Evolutionary conservation across 2,888 invertebrate species (phyloP), one percentile per base, ranked within the genome.

Genomic region (Hedychridium roseum): DNA sequence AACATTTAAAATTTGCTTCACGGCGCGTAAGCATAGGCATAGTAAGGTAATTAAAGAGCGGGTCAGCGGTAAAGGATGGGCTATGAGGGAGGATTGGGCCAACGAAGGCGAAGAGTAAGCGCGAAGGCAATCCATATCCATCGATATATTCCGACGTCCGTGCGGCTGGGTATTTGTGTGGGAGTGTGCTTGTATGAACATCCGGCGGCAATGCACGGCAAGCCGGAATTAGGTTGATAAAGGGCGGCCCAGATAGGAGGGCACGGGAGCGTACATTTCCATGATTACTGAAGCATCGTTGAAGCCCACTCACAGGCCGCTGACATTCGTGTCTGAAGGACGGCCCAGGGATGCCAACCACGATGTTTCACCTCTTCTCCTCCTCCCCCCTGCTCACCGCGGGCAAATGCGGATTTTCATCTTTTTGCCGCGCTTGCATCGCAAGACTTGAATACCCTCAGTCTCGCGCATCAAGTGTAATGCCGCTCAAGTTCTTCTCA

Each of bases 201-300:
- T n/a, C n/a, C n/a, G n/a, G 3, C 3, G 17, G n/a, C 12, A n/a
- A n/a, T n/a, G 17, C 44, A 21, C 43, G 34, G 12, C n/a, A 37
- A 46, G 16, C 11, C 27, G 5, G 26, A 50, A 55, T 59, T 44
- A 38, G 31, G 39, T 51, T 49, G 42, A 55, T 59, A 44, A 59
- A 49, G 43, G 35, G 39, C 30, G 27, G 11, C 17, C 9, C 18
- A 14, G n/a, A 9, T 15, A n/a, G 7, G 23, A 15, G n/a, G 15
- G 11, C 48, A 28, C 5, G 21, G 31, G 16, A 26, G 11, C 40
- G 17, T 51, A 27, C 42, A 52, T 59, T 49, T 35, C 40, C 30
- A 12, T 45, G 42, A 59, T 59, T 52, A 49, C 30, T 9, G 21
- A 20, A 15, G 20, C n/a, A 2, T 30, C 5, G 5, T 40, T 14